A percentile compares a stretch with the other conserved stretches of the same genome.
Conservation (phyloP, 2,113 vertebrate genomes). For the Cryptomyrus ogoouensis region DNA sequence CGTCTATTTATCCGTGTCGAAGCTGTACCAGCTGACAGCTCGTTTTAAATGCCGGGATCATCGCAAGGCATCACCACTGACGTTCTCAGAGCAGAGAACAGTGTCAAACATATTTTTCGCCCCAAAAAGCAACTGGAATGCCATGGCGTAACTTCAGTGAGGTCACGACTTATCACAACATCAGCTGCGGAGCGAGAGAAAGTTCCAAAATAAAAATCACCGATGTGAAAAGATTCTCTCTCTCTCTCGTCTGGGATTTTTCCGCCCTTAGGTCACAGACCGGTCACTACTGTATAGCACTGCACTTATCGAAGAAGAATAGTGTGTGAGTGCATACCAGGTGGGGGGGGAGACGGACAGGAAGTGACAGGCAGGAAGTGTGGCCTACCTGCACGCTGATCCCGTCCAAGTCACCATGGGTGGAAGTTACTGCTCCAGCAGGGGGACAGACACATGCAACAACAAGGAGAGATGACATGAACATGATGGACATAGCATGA, state of each 20-base stretch:
- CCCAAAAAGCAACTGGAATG: background rate
- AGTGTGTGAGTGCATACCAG: background rate
- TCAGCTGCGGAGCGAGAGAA: background rate
- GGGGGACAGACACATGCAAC: conserved; percentile 51
- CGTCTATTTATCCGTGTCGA: background rate
- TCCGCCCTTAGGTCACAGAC: background rate
- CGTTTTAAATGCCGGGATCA: background rate
- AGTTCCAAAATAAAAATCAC: background rate
- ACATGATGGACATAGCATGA: background rate
- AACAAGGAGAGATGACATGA: conserved; percentile 41
- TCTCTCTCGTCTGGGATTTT: background rate
- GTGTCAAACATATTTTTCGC: background rate
- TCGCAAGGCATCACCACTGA: background rate
- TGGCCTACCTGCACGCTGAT: conserved; percentile 51
- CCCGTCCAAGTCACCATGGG: conserved; percentile 41
- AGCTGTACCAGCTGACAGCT: background rate
- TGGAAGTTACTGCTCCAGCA: conserved; percentile 60
- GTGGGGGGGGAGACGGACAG: background rate
- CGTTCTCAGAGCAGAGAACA: background rate
- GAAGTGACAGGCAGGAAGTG: background rate
- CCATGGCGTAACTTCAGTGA: background rate
- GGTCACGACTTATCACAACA: background rate
- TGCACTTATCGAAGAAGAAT: background rate
- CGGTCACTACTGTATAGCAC: background rate
- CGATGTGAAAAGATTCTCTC: background rate